Conservation (phyloP, 92 coral and sea anemone species). For the Anthopleura xanthogrammica region DNA sequence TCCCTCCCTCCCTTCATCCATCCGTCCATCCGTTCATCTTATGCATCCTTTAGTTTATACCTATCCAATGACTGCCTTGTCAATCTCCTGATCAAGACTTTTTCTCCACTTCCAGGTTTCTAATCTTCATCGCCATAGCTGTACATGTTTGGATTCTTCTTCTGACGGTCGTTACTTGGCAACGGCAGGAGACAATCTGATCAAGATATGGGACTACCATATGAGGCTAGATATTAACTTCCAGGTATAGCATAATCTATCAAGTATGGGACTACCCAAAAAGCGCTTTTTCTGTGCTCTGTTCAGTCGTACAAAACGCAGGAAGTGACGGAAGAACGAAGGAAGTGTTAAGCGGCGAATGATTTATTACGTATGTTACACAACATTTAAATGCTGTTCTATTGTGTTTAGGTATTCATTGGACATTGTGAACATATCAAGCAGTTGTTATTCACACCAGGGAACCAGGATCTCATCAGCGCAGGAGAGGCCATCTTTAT, state of each 20-base stretch:
- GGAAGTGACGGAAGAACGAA: too few species aligned
- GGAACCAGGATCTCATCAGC: constrained; percentile 73
- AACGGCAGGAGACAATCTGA: constrained; percentile 90
- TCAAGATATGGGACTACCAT: constrained; percentile 98
- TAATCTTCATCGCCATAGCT: constrained; percentile 79
- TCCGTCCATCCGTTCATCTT: background rate
- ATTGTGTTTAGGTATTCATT: constrained; percentile 72
- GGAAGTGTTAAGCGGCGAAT: too few species aligned
- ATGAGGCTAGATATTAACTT: constrained; percentile 95
- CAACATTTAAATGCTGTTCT: too few species aligned
- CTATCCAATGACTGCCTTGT: background rate
- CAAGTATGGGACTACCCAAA: too few species aligned
- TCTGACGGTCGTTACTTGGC: constrained; percentile 78
- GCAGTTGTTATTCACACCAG: constrained; percentile 83
- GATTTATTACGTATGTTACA: too few species aligned
- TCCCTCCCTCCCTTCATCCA: too few species aligned
- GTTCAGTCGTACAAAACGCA: too few species aligned
- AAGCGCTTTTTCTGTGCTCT: too few species aligned
- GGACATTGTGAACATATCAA: constrained; percentile 89
- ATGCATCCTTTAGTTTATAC: background rate
- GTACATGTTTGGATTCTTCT: constrained; percentile 65
- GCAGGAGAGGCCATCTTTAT: constrained; percentile 88
- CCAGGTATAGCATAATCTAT: constrained; percentile 63
- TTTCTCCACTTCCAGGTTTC: constrained; percentile 55
- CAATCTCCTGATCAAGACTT: background rate